A percentile compares a stretch with the other conserved stretches of the same genome.
phyloP scores from a whole-genome alignment of 1,140 invertebrate genomes.

The Meloidogyne exigua region DNA sequence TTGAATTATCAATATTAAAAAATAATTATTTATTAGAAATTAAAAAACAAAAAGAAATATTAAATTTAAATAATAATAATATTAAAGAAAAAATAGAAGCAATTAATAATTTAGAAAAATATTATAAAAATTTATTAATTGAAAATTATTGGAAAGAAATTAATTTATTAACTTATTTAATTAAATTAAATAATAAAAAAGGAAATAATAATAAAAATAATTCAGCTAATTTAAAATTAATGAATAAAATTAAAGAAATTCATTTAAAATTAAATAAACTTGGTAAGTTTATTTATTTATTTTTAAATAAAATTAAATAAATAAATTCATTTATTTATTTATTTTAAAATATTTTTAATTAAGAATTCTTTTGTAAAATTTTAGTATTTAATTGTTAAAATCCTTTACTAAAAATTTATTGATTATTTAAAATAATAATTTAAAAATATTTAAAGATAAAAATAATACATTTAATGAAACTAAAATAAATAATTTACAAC shows the following conservation, averaged over 20 bases:
- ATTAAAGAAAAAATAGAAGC: background rate
- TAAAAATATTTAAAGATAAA: too few species aligned
- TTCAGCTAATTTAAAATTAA: background rate
- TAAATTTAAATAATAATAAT: background rate
- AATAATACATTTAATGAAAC: too few species aligned
- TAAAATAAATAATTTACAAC: too few species aligned
- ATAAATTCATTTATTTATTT: too few species aligned
- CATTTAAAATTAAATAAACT: background rate
- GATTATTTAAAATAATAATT: too few species aligned
- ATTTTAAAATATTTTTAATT: too few species aligned
- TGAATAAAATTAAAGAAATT: background rate
- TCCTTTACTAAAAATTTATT: too few species aligned
- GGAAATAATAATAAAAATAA: background rate
- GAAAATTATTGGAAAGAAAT: background rate
- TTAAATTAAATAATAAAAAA: background rate
- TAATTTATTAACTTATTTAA: conserved; percentile 1
- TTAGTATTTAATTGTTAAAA: too few species aligned
- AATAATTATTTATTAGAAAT: background rate
- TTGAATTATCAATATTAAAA: conserved; percentile 2
- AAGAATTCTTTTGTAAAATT: too few species aligned
- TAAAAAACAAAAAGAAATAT: background rate
- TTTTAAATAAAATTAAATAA: background rate
- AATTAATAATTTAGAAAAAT: conserved; percentile 6
- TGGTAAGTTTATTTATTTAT: background rate
- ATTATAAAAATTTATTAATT: conserved; percentile 6